phyloP scores from a whole-genome alignment of 2,888 invertebrate species.

The Agrotis segetum region DNA sequence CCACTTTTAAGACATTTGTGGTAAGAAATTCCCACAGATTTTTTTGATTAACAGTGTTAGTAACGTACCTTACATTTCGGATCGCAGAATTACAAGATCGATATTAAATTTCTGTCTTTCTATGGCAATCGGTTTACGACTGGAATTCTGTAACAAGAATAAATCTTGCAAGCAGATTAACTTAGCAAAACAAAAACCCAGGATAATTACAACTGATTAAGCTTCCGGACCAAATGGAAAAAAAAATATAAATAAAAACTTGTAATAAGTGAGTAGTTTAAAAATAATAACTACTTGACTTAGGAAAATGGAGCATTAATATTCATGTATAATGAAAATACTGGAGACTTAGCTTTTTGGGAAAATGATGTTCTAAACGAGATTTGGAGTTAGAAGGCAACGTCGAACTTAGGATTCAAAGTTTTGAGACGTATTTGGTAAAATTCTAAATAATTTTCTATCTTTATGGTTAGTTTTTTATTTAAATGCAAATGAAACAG shows the following conservation, averaged over 20 bases:
- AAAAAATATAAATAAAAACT: conserved; percentile 35
- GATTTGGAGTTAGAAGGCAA: background rate
- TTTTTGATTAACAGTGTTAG: conserved; percentile 42
- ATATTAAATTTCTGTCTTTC: background rate
- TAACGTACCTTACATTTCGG: conserved; percentile 21
- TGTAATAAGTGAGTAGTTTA: conserved; percentile 39
- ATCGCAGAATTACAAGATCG: background rate
- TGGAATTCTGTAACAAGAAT: background rate
- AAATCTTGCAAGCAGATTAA: background rate
- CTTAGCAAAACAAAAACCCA: background rate
- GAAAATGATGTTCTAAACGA: background rate
- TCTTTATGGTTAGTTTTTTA: background rate
- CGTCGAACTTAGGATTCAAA: background rate
- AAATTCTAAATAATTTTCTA: background rate
- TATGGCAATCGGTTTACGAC: background rate
- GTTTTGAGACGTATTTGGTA: background rate
- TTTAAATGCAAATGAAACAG: conserved; percentile 2
- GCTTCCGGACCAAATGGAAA: background rate
- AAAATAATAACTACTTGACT: conserved; percentile 25
- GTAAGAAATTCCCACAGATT: conserved; percentile 52
- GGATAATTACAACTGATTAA: background rate
- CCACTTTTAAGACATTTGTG: conserved; percentile 52
- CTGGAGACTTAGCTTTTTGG: conserved; percentile 13
- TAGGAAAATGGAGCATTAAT: conserved; percentile 1
- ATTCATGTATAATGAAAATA: conserved; percentile 20